phyloP scores from a whole-genome alignment of 64 coral and sea anemone species.

The Astreopora myriophthalma region DNA sequence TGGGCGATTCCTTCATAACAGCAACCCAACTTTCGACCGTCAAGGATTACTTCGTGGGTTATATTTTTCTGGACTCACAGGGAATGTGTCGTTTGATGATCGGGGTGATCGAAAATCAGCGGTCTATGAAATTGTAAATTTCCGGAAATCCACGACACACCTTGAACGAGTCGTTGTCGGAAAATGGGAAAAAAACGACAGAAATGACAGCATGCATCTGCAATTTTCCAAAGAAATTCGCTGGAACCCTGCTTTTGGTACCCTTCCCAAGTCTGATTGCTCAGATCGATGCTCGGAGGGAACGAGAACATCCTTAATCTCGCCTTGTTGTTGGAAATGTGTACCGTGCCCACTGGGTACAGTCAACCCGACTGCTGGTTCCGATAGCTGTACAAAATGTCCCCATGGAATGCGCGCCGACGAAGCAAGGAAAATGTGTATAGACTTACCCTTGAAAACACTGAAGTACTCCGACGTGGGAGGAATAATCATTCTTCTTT shows the following conservation, averaged over 20 bases:
- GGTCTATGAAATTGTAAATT: slow-evolving; percentile 25
- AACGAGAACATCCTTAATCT: slow-evolving; percentile 6
- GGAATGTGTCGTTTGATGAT: slow-evolving; percentile 15
- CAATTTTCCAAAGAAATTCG: background rate
- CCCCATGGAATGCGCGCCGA: background rate
- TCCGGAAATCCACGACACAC: background rate
- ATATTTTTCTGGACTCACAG: slow-evolving; percentile 27
- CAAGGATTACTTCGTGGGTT: background rate
- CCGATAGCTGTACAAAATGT: slow-evolving; percentile 65
- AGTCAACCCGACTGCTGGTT: slow-evolving; percentile 13
- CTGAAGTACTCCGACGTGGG: background rate
- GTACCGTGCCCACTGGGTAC: slow-evolving; percentile 5
- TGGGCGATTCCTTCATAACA: background rate
- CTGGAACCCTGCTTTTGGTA: background rate
- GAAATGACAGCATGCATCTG: background rate
- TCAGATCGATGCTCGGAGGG: slow-evolving; percentile 35
- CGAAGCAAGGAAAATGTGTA: slow-evolving; percentile 14
- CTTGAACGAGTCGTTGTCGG: background rate
- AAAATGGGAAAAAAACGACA: background rate
- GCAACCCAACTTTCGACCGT: background rate
- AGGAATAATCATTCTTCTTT: slow-evolving; percentile 21
- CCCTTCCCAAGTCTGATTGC: slow-evolving; percentile 60
- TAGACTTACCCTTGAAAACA: slow-evolving; percentile 18
- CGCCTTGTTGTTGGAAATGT: slow-evolving; percentile 78
- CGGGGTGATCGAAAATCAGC: slow-evolving; percentile 13